Base-by-base conservation (phyloP, 2,888 invertebrate genomes). In the Criorhina ranunculi region DNA sequence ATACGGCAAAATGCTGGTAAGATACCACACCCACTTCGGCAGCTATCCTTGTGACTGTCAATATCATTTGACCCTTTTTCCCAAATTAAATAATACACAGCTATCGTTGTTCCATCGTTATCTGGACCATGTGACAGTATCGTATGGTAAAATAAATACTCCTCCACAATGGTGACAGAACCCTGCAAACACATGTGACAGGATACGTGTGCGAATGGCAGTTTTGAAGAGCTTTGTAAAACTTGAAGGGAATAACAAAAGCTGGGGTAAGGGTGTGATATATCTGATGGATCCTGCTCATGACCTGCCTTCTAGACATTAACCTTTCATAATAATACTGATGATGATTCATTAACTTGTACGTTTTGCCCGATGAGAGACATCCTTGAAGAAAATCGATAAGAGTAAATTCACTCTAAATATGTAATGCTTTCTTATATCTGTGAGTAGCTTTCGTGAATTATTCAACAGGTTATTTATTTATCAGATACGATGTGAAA, bases 401-500 rank as follows among this genome's bases (percentile, higher is more conserved):
- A 33, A 15, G 15, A 17, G 7, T 29, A 49, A 53, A 33, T 11
- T 53, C 33, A 33, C 11, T n/a, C 59, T 0, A 59, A 59, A 40
- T 59, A 59, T 24, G 19, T 40, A 55, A 51, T 31, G 55, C 15
- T 35, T 35, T 35, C 35, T 17, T 55, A 29, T 29, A 31, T 51
- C 29, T 29, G 2, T 11, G 11, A 29, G 29, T 24, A 40, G 24
- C n/a, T 9, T n/a, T 9, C n/a, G 12, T 59, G 59, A 59, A 59
- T 59, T 40, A 59, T 59, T 59, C 59, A 59, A 59, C 40, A 59
- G 59, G 59, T 40, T 59, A 40, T 29, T 59, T 59, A 59, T 59
- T 59, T 40, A 59, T 24, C 19, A n/a, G 19, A 40, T 29, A 59
- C 59, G 24, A 24, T 24, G 4, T 24, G 24, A 24, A 4, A 24